Percentiles rank a stretch among this genome's conserved stretches.
Conservation (phyloP, 1,140 invertebrate species). For the Bicyclus anynana region DNA sequence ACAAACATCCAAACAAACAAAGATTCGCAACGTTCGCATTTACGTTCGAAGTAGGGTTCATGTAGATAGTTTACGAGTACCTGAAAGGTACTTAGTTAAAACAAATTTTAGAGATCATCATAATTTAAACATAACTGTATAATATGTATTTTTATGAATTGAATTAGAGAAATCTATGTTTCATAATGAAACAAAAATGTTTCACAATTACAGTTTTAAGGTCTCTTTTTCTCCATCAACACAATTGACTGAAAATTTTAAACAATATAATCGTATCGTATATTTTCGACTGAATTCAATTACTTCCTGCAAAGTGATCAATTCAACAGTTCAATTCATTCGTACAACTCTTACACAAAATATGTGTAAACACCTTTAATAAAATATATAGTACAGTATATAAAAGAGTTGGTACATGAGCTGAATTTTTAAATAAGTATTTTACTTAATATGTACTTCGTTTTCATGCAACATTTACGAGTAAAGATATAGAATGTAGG, state of each 20-base stretch:
- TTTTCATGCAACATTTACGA: background rate
- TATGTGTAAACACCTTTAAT: background rate
- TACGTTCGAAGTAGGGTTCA: too few relatives aligned
- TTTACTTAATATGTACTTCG: too few relatives aligned
- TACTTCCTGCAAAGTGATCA: background rate
- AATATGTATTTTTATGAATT: too few relatives aligned
- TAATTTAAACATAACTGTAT: too few relatives aligned
- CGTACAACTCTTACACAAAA: background rate
- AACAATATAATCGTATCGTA: background rate
- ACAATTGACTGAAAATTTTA: background rate
- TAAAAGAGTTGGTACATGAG: too few relatives aligned
- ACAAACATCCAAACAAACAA: too few relatives aligned
- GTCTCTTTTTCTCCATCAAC: background rate
- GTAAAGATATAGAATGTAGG: background rate
- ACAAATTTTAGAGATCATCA: too few relatives aligned
- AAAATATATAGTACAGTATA: background rate
- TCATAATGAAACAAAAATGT: background rate
- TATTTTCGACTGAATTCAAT: background rate
- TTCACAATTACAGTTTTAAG: background rate
- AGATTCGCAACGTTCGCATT: too few relatives aligned
- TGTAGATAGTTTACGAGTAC: too few relatives aligned
- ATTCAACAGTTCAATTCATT: background rate
- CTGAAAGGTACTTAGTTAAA: too few relatives aligned
- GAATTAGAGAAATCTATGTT: too few relatives aligned
- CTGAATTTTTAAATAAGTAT: too few relatives aligned